Conservation (phyloP, 2,113 vertebrate genomes). For the Ceyx melanurus region DNA sequence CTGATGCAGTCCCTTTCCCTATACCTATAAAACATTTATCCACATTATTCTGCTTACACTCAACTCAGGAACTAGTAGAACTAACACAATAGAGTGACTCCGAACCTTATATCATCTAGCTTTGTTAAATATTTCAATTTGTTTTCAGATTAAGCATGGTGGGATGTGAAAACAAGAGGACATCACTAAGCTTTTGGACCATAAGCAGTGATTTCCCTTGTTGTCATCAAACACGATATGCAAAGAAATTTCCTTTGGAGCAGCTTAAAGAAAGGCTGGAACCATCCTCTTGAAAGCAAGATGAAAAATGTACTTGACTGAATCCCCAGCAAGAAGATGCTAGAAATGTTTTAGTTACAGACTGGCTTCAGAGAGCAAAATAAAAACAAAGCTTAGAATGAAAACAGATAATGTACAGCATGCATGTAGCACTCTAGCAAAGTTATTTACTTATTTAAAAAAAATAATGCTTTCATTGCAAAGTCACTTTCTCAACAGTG, state of each 20-base stretch:
- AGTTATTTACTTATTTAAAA: not conserved
- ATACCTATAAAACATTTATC: not conserved
- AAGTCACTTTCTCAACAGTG: not conserved
- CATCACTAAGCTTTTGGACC: not conserved
- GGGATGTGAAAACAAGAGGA: not conserved
- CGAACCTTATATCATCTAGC: not conserved
- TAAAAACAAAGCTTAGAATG: not conserved
- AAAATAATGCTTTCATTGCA: not conserved
- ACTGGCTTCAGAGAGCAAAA: not conserved
- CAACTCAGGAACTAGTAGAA: not conserved
- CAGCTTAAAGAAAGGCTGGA: constrained; percentile 11
- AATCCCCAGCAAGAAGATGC: constrained; percentile 5
- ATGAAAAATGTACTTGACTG: not conserved
- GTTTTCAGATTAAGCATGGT: not conserved
- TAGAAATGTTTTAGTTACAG: constrained; percentile 22
- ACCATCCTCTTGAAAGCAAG: not conserved
- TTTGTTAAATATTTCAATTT: not conserved
- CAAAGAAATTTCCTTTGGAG: constrained; percentile 32
- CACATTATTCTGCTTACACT: not conserved
- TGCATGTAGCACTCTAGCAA: not conserved
- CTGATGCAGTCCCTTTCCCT: not conserved
- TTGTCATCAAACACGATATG: not conserved
- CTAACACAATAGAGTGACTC: not conserved
- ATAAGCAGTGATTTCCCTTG: not conserved
- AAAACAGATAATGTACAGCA: not conserved